Evolutionary conservation across 1,140 invertebrate species (phyloP), one percentile per base, ranked within the genome.

Genomic region (Yoshiicerus persimilis): DNA sequence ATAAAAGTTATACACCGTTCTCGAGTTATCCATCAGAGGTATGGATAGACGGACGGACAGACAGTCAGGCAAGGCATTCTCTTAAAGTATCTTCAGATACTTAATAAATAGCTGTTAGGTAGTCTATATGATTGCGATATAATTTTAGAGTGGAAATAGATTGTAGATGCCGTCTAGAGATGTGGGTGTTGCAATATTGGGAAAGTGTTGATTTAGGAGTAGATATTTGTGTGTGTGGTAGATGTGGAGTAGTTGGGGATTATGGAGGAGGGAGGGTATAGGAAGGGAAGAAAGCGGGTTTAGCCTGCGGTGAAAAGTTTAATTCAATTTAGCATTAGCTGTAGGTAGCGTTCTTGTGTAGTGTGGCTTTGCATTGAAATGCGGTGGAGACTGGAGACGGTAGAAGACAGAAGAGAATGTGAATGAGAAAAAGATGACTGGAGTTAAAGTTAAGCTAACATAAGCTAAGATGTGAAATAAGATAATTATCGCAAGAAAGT

Each of bases 291-390:
- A 56, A 56, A 56, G 47, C n/a, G 47, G 47, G 47, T 34, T 80
- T 80, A 80, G 75, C 75, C 75, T 80, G 32, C 34, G 75, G 75
- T 80, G 75, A 80, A 80, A 80, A 80, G 75, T 80, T 80, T 80
- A 80, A 80, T 80, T 80, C 32, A 80, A 80, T 80, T 80, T 36
- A 36, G 20, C 75, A 80, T 80, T 80, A n/a, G 11, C 30, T 80
- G 75, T 38, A 32, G 10, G 6, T 13, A n/a, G 6, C 11, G 27
- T 9, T 13, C 8, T 30, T 70, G 66, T 32, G 66, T 70, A 25
- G 66, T 4, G 11, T 80, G 2, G 30, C 16, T 20, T 80, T 23
- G 16, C 11, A 38, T 80, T 80, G 32, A 80, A 80, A 80, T 80
- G 30, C 75, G 32, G 16, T 23, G 75, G 32, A 80, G 30, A 77